These are phyloP conservation scores for Gallinago jamesoni DNA, from an alignment of 2,113 vertebrate genomes.

Conservation along the genomic window DNA sequence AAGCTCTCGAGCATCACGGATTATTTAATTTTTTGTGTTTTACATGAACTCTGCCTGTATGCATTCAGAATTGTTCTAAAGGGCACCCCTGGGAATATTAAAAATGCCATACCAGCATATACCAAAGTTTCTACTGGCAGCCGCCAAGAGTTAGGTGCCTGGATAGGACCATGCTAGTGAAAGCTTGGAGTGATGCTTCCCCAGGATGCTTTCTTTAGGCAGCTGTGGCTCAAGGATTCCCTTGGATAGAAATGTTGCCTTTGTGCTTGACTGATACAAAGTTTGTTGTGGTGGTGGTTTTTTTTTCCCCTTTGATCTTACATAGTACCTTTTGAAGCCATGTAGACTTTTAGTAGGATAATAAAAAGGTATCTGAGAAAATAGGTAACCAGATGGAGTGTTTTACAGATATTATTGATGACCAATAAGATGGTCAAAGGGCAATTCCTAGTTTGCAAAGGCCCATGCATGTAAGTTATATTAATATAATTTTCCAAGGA, in stretches of 20 bases:
- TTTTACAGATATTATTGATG: background rate
- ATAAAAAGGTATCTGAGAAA: background rate
- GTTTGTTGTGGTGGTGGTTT: background rate
- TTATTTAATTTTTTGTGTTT: background rate
- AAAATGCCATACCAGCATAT: background rate
- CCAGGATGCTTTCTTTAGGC: background rate
- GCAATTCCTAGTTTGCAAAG: background rate
- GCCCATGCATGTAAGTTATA: background rate
- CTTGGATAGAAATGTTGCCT: background rate
- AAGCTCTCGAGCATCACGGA: background rate
- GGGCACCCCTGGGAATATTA: background rate
- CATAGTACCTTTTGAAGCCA: background rate
- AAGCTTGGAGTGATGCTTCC: background rate
- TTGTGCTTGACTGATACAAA: background rate
- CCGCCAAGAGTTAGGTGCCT: background rate
- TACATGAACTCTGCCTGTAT: background rate
- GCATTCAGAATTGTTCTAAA: background rate
- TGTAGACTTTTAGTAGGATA: background rate
- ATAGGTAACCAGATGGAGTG: background rate
- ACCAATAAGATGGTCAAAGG: background rate
- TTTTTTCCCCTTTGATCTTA: background rate
- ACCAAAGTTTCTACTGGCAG: background rate
- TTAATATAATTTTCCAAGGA: background rate
- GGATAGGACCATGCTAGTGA: background rate
- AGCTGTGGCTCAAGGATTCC: background rate